Evolutionary conservation across 2,888 invertebrate genomes (phyloP).

Genomic region (Xestia ashworthii): DNA sequence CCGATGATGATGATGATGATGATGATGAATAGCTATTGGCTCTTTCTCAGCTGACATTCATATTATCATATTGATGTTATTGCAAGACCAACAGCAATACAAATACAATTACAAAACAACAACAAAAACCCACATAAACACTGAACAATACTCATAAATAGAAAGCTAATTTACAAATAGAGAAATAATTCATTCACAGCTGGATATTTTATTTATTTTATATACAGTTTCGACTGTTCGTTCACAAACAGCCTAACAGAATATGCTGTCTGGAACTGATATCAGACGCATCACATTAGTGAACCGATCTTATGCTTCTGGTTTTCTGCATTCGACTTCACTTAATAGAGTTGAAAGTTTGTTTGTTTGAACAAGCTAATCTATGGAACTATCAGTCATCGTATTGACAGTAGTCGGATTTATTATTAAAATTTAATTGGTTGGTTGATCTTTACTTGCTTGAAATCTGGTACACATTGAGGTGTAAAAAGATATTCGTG

Average conservation of each 20-base stretch:
- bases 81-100: background rate
- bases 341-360: background rate
- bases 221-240: slow-evolving; percentile 12
- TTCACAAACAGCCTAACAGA: slow-evolving; percentile 26
- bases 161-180: slow-evolving; percentile 47
- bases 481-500: too few species aligned
- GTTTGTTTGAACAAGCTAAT: background rate
- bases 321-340: background rate
- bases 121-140: slow-evolving; percentile 6
- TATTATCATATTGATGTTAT: background rate
- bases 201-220: slow-evolving; percentile 22
- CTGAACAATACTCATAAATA: slow-evolving; percentile 40
- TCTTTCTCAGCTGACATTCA: background rate
- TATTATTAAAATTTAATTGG: too few species aligned
- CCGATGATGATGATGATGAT: too few species aligned
- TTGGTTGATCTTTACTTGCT: background rate
- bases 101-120: background rate
- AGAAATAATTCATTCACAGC: slow-evolving; percentile 56
- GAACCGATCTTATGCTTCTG: background rate
- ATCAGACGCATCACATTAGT: background rate
- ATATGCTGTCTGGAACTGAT: background rate
- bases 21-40: background rate
- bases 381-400: too few species aligned
- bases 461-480: too few species aligned
- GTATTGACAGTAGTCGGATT: too few species aligned